Evolutionary conservation across 2,113 vertebrate species (phyloP).

Genomic region (Himantopus leucocephalus): DNA sequence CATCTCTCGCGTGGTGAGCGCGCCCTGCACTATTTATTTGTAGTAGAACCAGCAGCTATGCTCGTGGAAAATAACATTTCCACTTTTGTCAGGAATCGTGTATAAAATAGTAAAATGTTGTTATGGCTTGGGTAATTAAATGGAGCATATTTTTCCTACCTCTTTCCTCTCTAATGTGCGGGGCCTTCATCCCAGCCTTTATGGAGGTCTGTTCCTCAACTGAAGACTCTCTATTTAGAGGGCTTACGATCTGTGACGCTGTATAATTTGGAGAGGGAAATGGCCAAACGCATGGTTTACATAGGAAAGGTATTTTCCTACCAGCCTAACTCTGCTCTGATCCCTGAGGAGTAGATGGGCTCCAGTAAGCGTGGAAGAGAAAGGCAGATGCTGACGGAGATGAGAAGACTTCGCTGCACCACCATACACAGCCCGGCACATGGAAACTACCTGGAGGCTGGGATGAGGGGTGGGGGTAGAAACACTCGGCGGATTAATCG

Average conservation of each 20-base stretch:
- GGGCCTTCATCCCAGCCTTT: neutral
- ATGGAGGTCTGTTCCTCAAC: neutral
- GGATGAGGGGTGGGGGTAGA: neutral
- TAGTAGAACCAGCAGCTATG: slow-evolving; percentile 16
- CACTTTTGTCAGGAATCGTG: slow-evolving; percentile 3
- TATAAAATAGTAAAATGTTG: neutral
- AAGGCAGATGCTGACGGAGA: neutral
- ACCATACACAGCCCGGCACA: neutral
- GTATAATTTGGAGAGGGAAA: neutral
- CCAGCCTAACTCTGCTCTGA: neutral
- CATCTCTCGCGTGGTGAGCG: neutral
- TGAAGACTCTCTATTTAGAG: neutral
- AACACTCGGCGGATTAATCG: fast-evolving
- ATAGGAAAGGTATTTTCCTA: neutral
- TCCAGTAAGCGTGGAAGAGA: neutral
- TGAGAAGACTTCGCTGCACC: neutral
- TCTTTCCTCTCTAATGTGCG: neutral
- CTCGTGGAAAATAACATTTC: slow-evolving; percentile 47
- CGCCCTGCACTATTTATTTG: slow-evolving; percentile 26
- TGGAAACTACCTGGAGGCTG: neutral
- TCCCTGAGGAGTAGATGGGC: neutral
- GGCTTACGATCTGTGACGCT: neutral
- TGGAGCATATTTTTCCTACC: neutral
- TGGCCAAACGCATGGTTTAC: neutral
- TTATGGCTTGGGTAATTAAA: slow-evolving; percentile 14